These are phyloP conservation scores for Heterodera filipjevi DNA, from an alignment of 2,888 invertebrate species.

Conservation along the genomic window DNA sequence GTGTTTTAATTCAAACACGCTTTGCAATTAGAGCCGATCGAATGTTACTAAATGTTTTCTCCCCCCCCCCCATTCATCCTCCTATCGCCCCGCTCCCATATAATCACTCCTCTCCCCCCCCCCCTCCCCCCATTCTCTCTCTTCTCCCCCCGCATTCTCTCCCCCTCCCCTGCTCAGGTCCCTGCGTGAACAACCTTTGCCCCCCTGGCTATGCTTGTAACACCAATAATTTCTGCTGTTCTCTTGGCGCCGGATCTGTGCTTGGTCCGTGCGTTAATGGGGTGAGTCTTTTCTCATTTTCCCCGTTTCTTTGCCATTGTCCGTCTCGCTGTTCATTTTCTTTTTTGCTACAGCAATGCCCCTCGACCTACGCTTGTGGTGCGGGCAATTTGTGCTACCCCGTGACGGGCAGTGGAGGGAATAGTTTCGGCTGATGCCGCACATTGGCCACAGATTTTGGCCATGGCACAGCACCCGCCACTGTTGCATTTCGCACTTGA, in stretches of 20 bases:
- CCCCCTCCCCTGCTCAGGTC: constrained; percentile 45
- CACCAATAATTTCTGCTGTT: constrained; percentile 64
- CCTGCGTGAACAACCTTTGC: constrained; percentile 61
- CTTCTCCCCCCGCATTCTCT: not conserved
- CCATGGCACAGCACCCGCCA: not conserved
- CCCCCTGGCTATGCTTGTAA: constrained; percentile 62
- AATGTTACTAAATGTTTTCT: no score
- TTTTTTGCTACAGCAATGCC: constrained; percentile 44
- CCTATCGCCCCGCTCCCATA: no score
- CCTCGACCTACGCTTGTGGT: constrained; percentile 61
- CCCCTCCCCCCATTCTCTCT: not conserved
- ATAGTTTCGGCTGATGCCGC: not conserved
- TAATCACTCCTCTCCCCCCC: no score
- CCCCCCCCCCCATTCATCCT: no score
- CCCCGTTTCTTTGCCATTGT: constrained; percentile 22
- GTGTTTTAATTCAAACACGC: no score
- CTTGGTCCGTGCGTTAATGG: constrained; percentile 60
- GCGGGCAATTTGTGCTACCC: constrained; percentile 64
- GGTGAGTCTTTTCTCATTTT: not conserved
- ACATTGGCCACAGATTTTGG: not conserved
- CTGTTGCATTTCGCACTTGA: not conserved
- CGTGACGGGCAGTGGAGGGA: constrained; percentile 35
- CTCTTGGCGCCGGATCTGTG: constrained; percentile 58
- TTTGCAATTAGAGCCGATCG: no score
- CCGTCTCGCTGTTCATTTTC: no score